Base-by-base conservation (phyloP, 2,113 vertebrate genomes). In the Cyanoderma ruficeps region DNA sequence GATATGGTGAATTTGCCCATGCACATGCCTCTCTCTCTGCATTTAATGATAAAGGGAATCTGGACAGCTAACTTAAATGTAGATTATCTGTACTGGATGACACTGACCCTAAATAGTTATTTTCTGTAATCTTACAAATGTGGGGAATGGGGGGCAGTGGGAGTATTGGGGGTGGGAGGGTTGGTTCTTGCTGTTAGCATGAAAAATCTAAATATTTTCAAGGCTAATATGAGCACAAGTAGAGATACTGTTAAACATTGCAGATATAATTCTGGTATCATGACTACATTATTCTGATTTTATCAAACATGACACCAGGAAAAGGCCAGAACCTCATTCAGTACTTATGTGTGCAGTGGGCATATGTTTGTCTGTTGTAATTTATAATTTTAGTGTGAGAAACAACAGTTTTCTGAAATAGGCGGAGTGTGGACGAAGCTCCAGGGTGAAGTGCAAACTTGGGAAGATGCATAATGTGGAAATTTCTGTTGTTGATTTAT, bases 371-470 rank as follows among this genome's bases (percentile, higher is more conserved):
- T 90, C 67, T 90, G 59, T 63, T 71, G 23, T 67, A 81, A 94
- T 92, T 86, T 87, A 64, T 71, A 25, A 70, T 77, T 94, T 88
- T 39, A 50, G 44, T 74, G 59, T 63, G 79, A 94, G 78, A 87
- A 93, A 64, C 75, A 94, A 65, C 61, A 82, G 31, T 77, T 96
- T 74, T 55, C 37, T 72, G 46, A 92, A 91, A 52, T 56, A 93
- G 71, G 47, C 1, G 1, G 65, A 75, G 35, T 89, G 67, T 83
- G 13, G 16, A 55, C 89, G 90, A 86, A 92, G 33, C 79, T 96
- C 49, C 52, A 75, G 60, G 63, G 47, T 16, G 8, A 72, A 52
- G 17, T 56, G 49, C 75, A 63, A 74, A 88, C 85, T 90, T 92
- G 42, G 41, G 47, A 94, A 80, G 65, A 59, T 86, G 42, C 55